Percentiles rank a stretch among this genome's conserved stretches.
phyloP scores from a whole-genome alignment of 2,113 vertebrate genomes.

The Bucco capensis region DNA sequence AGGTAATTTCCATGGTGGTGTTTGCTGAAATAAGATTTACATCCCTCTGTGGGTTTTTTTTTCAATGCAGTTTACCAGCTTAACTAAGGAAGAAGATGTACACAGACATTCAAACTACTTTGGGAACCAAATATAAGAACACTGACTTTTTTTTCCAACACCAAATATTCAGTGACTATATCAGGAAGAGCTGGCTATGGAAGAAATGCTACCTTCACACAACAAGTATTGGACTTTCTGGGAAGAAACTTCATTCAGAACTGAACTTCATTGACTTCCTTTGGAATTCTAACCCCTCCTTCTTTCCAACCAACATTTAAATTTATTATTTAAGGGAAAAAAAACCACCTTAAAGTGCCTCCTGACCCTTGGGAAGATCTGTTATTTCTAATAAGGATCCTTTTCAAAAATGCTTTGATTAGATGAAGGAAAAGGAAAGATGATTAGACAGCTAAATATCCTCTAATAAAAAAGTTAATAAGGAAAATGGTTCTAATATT shows the following conservation, averaged over 20 bases:
- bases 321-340: slow-evolving; percentile 16
- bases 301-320: neutral
- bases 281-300: neutral
- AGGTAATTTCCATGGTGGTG: neutral
- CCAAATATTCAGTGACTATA: neutral
- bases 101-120: neutral
- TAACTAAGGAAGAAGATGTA: neutral
- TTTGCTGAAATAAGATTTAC: neutral
- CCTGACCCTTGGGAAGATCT: neutral
- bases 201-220: neutral
- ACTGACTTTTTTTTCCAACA: neutral
- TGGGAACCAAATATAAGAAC: neutral
- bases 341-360: neutral
- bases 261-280: neutral
- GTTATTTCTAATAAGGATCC: neutral
- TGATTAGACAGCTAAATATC: slow-evolving; percentile 60
- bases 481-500: slow-evolving; percentile 76
- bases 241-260: neutral
- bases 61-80: neutral
- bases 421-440: slow-evolving; percentile 51
- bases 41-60: neutral
- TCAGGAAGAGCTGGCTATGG: neutral
- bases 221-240: neutral
- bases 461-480: slow-evolving; percentile 76
- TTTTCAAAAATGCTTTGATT: slow-evolving; percentile 42